phyloP scores from a whole-genome alignment of 2,113 vertebrate species.

The Thalassarche chlororhynchos region DNA sequence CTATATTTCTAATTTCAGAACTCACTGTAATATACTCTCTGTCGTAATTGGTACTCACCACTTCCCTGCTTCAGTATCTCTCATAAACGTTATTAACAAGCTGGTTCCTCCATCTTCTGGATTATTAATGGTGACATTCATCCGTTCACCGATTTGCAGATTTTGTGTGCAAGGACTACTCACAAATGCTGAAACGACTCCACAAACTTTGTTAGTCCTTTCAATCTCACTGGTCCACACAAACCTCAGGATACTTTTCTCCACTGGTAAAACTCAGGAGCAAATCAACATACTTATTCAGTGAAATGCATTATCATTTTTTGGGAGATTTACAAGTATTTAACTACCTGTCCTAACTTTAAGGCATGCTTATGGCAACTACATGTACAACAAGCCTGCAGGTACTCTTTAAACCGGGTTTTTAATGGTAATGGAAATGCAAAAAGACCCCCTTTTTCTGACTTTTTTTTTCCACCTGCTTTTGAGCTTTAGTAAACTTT shows the following conservation, averaged over 20 bases:
- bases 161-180: not conserved
- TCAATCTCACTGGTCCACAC: not conserved
- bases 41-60: not conserved
- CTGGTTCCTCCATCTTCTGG: not conserved
- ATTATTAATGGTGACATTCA: not conserved
- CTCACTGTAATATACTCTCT: not conserved
- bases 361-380: not conserved
- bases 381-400: not conserved
- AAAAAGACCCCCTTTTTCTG: accelerated
- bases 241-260: not conserved
- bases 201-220: not conserved
- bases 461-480: not conserved
- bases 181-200: not conserved
- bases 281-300: not conserved
- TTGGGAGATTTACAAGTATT: not conserved
- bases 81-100: not conserved
- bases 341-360: not conserved
- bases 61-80: not conserved
- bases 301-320: not conserved
- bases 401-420: not conserved
- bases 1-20: conserved; percentile 2
- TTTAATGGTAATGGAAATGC: not conserved
- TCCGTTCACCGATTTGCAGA: not conserved
- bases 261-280: not conserved
- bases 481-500: not conserved